Conservation (phyloP, 1,140 invertebrate genomes). For the Octopus sinensis region DNA sequence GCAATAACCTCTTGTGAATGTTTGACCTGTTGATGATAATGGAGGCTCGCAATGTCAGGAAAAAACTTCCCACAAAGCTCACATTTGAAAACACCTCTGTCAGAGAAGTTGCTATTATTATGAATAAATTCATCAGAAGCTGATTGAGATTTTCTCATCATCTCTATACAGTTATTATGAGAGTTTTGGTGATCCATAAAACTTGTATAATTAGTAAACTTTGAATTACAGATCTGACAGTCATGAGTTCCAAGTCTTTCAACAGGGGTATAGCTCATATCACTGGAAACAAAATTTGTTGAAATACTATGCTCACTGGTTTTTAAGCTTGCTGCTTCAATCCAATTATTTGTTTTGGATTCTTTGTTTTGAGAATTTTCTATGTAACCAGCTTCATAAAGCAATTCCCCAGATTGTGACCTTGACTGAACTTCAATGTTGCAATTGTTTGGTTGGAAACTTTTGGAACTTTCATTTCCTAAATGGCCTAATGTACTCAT, state of each 20-base stretch:
- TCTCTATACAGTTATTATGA: background rate
- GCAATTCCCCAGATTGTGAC: background rate
- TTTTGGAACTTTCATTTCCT: conserved; percentile 79
- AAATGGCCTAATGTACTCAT: conserved; percentile 58
- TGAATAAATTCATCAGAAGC: background rate
- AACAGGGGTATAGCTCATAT: background rate
- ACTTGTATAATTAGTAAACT: conserved; percentile 14
- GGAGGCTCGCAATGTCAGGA: background rate
- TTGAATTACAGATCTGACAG: conserved; percentile 19
- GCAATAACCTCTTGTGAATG: background rate
- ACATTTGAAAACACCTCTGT: background rate
- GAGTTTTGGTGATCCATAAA: background rate
- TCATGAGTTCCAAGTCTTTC: conserved; percentile 13
- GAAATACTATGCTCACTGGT: background rate
- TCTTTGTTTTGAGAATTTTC: background rate
- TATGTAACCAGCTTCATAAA: background rate
- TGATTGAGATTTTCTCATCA: background rate
- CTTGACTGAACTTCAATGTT: too few species aligned
- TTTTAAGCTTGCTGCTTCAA: background rate
- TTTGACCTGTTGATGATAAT: background rate
- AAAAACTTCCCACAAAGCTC: background rate
- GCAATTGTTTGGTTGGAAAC: too few species aligned
- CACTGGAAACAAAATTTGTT: background rate
- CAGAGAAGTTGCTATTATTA: background rate
- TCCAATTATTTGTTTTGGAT: background rate